These are phyloP conservation scores for Agrilus mali DNA, from an alignment of 2,888 invertebrate species.

Conservation along the genomic window DNA sequence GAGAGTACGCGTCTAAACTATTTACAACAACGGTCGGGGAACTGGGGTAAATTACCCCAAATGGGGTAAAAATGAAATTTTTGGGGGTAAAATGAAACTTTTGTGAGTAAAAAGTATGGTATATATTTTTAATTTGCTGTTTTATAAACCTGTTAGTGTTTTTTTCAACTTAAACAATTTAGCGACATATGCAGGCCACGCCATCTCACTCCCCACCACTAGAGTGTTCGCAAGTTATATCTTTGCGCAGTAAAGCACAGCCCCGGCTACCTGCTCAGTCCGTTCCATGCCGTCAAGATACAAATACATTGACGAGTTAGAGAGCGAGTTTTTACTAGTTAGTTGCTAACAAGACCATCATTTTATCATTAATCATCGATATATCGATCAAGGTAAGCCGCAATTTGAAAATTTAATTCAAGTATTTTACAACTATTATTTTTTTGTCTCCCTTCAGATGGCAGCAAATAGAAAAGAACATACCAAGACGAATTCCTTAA, in stretches of 20 bases:
- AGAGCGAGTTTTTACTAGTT: constrained; percentile 11
- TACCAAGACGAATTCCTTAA: constrained; percentile 14
- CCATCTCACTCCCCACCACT: no score
- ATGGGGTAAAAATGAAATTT: no score
- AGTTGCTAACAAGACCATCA: constrained; percentile 2
- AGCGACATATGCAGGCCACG: no score
- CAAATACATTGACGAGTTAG: constrained; percentile 6
- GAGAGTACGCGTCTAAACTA: no score
- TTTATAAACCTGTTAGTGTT: no score
- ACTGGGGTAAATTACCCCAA: no score
- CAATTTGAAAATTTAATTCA: constrained; percentile 14
- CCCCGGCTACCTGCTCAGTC: constrained; percentile 8
- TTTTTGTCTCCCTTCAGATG: constrained; percentile 13
- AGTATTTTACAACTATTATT: constrained; percentile 12
- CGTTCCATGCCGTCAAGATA: constrained; percentile 10
- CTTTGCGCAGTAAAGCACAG: constrained; percentile 4
- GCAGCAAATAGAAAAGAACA: constrained; percentile 14
- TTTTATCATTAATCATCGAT: constrained; percentile 13
- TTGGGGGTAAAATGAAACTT: no score
- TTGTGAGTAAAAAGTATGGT: no score
- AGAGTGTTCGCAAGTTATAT: no score
- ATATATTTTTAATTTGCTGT: no score
- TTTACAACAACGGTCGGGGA: no score
- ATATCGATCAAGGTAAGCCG: constrained; percentile 14
- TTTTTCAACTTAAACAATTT: constrained; percentile 1